phyloP scores from a whole-genome alignment of 2,113 vertebrate species.

The Notechis scutatus region DNA sequence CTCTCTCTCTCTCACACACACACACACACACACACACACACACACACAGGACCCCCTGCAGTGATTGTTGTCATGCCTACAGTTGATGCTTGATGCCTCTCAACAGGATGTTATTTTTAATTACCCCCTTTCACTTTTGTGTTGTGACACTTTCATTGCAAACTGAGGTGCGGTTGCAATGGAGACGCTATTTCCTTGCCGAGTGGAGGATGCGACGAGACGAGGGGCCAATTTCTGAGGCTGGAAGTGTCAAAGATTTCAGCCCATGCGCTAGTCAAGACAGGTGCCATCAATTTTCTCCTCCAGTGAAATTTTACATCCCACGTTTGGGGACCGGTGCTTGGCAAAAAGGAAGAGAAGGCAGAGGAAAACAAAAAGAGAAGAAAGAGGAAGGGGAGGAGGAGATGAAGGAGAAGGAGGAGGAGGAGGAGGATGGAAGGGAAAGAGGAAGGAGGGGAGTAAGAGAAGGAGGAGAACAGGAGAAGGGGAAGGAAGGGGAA shows the following conservation, averaged over 20 bases:
- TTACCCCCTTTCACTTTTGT: neutral
- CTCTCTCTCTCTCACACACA: no score
- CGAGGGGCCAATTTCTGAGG: neutral
- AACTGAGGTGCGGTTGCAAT: neutral
- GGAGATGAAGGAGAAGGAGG: neutral
- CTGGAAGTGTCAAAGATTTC: neutral
- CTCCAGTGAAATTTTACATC: neutral
- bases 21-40: accelerated
- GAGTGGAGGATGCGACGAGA: neutral
- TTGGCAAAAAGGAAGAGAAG: neutral
- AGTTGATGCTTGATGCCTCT: neutral
- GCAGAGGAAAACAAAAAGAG: neutral
- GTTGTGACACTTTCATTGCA: conserved; percentile 2
- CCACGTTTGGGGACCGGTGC: neutral
- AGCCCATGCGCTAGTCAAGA: no score
- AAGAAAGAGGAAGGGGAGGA: neutral
- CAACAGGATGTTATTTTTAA: conserved; percentile 6
- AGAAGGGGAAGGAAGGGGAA: no score
- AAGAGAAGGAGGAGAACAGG: no score
- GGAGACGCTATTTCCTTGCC: neutral
- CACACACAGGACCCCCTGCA: neutral
- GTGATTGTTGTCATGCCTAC: neutral
- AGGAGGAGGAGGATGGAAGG: neutral
- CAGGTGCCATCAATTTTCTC: neutral
- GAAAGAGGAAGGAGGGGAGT: no score